Evolutionary conservation across 2,113 vertebrate genomes (phyloP).

Genomic region (Dicentrarchus labrax): DNA sequence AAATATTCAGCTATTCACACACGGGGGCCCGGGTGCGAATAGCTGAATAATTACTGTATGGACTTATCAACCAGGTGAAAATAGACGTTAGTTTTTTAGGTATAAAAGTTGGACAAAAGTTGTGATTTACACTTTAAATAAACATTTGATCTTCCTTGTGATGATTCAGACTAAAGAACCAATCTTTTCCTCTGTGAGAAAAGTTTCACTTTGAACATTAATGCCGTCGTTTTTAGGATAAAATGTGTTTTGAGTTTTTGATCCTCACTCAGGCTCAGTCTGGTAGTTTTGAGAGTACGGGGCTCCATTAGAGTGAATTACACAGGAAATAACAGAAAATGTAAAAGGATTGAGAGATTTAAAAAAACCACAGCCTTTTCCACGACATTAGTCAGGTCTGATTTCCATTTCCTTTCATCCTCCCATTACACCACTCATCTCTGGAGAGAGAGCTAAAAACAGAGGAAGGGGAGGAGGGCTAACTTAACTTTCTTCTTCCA

Average conservation of each 20-base stretch:
- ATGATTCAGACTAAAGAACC: too few species aligned
- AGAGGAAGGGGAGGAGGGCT: not conserved
- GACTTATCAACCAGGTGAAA: too few species aligned
- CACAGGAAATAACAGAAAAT: not conserved
- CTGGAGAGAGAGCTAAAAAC: not conserved
- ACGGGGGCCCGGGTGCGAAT: too few species aligned
- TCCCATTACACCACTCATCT: not conserved
- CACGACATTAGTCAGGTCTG: not conserved
- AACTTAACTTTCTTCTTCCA: not conserved
- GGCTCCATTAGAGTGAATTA: not conserved
- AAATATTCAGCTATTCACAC: too few species aligned
- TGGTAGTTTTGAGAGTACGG: not conserved
- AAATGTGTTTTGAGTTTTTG: too few species aligned
- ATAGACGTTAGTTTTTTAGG: too few species aligned
- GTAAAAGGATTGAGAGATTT: not conserved
- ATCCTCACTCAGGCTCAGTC: not conserved
- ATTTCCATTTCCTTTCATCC: constrained; percentile 9
- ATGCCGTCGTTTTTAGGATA: not conserved
- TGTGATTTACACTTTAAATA: too few species aligned
- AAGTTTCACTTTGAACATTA: not conserved
- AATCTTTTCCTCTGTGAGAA: too few species aligned
- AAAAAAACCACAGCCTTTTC: not conserved
- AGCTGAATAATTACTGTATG: too few species aligned
- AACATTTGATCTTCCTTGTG: too few species aligned
- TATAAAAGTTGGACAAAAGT: too few species aligned